Conservation (phyloP, 2,888 invertebrate species). For the Spisula subtruncata region DNA sequence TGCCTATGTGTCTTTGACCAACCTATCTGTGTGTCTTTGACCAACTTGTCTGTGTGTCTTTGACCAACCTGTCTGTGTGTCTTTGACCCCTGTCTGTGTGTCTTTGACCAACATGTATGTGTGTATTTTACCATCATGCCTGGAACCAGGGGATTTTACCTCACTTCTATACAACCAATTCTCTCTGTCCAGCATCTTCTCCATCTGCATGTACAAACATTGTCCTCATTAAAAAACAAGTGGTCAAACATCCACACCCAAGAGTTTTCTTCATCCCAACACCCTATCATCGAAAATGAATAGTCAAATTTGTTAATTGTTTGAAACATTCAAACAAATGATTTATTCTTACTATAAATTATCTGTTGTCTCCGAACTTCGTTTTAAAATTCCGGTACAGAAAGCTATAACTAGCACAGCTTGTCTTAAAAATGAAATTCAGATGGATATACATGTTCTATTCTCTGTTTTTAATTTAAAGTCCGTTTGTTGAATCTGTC, state of each 20-base stretch:
- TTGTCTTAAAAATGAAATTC: slow-evolving; percentile 5
- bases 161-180: not conserved
- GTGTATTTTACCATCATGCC: not conserved
- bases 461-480: slow-evolving; percentile 7
- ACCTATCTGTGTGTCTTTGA: not conserved
- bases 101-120: not conserved
- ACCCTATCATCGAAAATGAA: too few relatives aligned
- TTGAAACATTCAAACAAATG: not conserved
- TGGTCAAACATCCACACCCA: not conserved
- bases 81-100: not conserved
- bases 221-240: too few relatives aligned
- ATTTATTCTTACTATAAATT: not conserved
- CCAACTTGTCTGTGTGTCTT: not conserved
- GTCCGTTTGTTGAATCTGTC: not conserved
- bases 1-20: not conserved
- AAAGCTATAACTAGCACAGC: not conserved
- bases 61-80: not conserved
- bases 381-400: not conserved
- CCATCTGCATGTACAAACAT: too few relatives aligned
- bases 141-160: not conserved
- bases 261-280: not conserved
- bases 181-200: too few relatives aligned
- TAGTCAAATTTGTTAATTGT: too few relatives aligned
- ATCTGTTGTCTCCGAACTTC: too few relatives aligned
- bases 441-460: not conserved